Evolutionary conservation across 2,797 vertebrate species (phyloP).

Genomic region (Gallinago solitaria): DNA sequence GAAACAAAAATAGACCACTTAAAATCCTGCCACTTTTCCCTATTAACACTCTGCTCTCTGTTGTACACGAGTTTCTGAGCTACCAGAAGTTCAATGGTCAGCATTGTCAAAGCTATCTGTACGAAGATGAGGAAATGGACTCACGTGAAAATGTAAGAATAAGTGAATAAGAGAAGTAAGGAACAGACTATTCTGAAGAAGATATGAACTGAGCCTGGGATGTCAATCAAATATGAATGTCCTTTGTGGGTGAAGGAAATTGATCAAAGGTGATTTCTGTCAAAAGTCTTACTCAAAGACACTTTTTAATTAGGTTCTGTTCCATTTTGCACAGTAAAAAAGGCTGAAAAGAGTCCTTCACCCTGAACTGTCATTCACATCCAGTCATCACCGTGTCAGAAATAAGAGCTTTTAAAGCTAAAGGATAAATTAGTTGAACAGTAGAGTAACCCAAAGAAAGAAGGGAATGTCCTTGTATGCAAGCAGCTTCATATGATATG

Average conservation of each 20-base stretch:
- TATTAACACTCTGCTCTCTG: background rate
- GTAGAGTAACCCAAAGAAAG: background rate
- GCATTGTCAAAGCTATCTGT: background rate
- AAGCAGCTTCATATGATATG: background rate
- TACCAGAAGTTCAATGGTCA: background rate
- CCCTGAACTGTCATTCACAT: background rate
- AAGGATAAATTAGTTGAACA: background rate
- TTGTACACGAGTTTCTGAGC: background rate
- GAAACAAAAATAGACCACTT: background rate
- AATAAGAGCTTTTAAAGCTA: background rate
- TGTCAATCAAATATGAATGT: background rate
- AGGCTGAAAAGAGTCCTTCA: background rate
- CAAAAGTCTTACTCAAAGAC: background rate
- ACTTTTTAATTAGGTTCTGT: background rate
- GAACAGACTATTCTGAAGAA: background rate
- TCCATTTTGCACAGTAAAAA: background rate
- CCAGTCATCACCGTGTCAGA: background rate
- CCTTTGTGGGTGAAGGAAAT: background rate
- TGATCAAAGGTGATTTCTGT: background rate
- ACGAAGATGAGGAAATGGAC: background rate
- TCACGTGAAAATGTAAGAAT: background rate
- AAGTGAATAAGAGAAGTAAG: background rate
- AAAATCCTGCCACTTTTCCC: background rate
- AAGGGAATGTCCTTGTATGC: background rate
- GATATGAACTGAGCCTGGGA: background rate